These are phyloP conservation scores for Agrypnus murinus DNA, from an alignment of 2,888 invertebrate genomes.

Conservation along the genomic window DNA sequence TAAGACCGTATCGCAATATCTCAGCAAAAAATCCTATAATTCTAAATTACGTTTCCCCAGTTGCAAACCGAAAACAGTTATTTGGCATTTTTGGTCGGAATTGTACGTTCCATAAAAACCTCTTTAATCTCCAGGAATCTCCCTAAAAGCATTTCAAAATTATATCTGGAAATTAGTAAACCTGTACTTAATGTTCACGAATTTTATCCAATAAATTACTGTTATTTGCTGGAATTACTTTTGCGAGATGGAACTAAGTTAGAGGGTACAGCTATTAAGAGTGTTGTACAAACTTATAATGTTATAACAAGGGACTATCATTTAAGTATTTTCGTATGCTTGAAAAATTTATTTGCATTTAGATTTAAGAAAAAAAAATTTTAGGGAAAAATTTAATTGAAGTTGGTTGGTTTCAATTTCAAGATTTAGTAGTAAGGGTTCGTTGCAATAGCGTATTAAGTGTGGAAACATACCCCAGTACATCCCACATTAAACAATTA, in stretches of 20 bases:
- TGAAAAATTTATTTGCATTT: too few relatives aligned
- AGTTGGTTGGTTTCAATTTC: too few relatives aligned
- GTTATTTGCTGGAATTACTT: conserved; percentile 13
- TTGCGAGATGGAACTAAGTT: background rate
- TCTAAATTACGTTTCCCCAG: conserved; percentile 19
- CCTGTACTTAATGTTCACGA: conserved; percentile 22
- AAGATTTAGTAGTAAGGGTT: too few relatives aligned
- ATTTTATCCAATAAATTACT: conserved; percentile 4
- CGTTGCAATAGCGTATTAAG: too few relatives aligned
- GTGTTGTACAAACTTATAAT: too few relatives aligned
- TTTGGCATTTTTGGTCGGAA: conserved; percentile 10
- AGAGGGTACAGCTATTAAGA: background rate
- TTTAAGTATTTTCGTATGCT: too few relatives aligned
- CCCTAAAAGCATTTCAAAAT: conserved; percentile 16
- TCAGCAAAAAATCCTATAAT: conserved; percentile 26
- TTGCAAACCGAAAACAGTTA: conserved; percentile 20
- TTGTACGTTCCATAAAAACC: conserved; percentile 21
- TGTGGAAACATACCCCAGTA: too few relatives aligned
- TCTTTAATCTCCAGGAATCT: conserved; percentile 19
- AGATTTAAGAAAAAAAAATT: too few relatives aligned
- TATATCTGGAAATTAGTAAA: conserved; percentile 25
- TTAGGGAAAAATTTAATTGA: too few relatives aligned
- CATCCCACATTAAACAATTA: too few relatives aligned
- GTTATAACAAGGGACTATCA: too few relatives aligned
- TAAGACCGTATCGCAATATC: conserved; percentile 12